Evolutionary conservation across 2,888 invertebrate genomes (phyloP).

Genomic region (Ophioninae sp.): DNA sequence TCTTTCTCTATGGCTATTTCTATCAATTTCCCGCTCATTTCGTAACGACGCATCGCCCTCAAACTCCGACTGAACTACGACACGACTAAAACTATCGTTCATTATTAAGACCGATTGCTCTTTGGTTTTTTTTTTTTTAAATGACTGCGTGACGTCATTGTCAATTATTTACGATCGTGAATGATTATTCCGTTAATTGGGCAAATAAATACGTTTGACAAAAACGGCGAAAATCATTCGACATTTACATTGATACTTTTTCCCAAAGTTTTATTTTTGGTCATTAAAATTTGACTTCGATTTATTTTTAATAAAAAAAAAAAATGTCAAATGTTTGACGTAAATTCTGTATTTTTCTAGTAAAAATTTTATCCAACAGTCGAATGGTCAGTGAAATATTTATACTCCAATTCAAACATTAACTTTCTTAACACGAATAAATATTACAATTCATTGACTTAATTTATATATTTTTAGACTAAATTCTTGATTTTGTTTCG

Average conservation of each 20-base stretch:
- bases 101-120: neutral
- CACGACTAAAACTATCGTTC: neutral
- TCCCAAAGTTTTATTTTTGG: neutral
- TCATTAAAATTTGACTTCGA: neutral
- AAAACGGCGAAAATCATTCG: too few relatives aligned
- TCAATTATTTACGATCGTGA: neutral
- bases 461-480: neutral
- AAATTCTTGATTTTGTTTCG: neutral
- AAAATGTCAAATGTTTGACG: neutral
- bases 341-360: too few relatives aligned
- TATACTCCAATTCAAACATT: too few relatives aligned
- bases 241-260: too few relatives aligned
- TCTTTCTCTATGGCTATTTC: conserved; percentile 11
- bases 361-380: too few relatives aligned
- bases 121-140: neutral
- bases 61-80: neutral
- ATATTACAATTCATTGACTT: too few relatives aligned
- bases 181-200: neutral
- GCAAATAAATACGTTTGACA: neutral
- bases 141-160: neutral
- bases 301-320: neutral
- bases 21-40: conserved; percentile 15
- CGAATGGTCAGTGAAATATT: too few relatives aligned
- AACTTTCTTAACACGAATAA: too few relatives aligned
- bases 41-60: neutral